Evolutionary conservation across 2,888 invertebrate genomes (phyloP).

Genomic region (Cremastobaeus sp.): DNA sequence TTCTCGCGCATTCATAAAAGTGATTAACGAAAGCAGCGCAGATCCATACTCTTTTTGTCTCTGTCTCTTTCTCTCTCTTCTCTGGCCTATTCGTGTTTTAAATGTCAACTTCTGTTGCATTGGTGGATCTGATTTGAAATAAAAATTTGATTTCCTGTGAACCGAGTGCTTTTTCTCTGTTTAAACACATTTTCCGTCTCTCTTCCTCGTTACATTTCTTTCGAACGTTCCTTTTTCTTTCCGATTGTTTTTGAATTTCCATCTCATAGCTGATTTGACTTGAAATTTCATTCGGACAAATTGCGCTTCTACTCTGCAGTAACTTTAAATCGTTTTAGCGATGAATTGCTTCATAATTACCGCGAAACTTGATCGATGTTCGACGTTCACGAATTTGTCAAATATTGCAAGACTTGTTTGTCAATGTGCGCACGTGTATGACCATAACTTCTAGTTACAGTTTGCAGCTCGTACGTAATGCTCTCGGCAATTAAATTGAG

Average conservation of each 20-base stretch:
- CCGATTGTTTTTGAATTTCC: slow-evolving; percentile 14
- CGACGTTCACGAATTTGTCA: slow-evolving; percentile 55
- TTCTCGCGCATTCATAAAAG: slow-evolving; percentile 4
- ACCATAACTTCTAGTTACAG: slow-evolving; percentile 50
- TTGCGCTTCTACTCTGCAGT: slow-evolving; percentile 42
- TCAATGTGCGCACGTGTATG: slow-evolving; percentile 57
- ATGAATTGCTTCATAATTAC: slow-evolving; percentile 56
- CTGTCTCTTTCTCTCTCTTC: slow-evolving; percentile 12
- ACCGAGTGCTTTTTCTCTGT: no score
- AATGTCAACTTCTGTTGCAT: not conserved
- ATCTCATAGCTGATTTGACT: slow-evolving; percentile 11
- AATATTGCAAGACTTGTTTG: slow-evolving; percentile 58
- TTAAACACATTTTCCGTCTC: no score
- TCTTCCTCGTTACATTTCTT: not conserved
- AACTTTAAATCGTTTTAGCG: slow-evolving; percentile 53
- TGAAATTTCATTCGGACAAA: slow-evolving; percentile 32
- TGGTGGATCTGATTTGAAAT: no score
- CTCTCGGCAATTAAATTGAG: slow-evolving; percentile 50
- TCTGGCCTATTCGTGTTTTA: no score
- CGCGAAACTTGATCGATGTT: slow-evolving; percentile 50
- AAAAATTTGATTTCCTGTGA: no score
- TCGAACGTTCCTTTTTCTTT: not conserved
- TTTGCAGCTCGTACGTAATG: slow-evolving; percentile 42
- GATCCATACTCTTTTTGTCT: not conserved
- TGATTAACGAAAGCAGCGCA: slow-evolving; percentile 9